Percentiles rank a stretch among this genome's conserved stretches.
These are phyloP conservation scores for Rhizoglyphus robini DNA, from an alignment of 1,140 invertebrate genomes.

Conservation along the genomic window DNA sequence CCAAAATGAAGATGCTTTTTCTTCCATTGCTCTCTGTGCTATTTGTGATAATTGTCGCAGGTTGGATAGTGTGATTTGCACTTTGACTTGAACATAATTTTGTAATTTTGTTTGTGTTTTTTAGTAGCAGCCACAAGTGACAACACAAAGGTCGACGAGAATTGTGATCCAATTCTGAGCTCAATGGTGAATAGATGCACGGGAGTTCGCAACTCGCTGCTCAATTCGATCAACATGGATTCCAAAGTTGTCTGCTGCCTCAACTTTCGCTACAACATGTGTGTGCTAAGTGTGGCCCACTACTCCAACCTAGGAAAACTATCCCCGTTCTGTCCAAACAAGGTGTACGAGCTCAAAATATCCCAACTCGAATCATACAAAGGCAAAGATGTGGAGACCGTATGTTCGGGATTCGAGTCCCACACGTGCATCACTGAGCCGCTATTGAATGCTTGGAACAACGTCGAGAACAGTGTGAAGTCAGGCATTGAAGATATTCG, in stretches of 20 bases:
- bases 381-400: not conserved
- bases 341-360: not conserved
- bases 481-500: constrained; percentile 1
- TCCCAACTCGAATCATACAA: not conserved
- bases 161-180: not conserved
- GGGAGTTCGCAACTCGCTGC: not conserved
- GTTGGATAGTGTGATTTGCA: not conserved
- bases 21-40: not conserved
- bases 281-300: not conserved
- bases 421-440: constrained; percentile 4
- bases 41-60: not conserved
- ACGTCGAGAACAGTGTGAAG: constrained; percentile 70
- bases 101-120: not conserved
- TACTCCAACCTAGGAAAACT: not conserved
- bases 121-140: not conserved
- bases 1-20: not conserved
- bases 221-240: not conserved
- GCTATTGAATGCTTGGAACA: constrained; percentile 39
- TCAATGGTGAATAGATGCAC: not conserved
- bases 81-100: not conserved
- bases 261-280: not conserved
- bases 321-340: not conserved
- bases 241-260: not conserved
- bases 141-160: not conserved
- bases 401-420: not conserved